Conservation (phyloP, 2,797 vertebrate species). For the Siniperca undulata region DNA sequence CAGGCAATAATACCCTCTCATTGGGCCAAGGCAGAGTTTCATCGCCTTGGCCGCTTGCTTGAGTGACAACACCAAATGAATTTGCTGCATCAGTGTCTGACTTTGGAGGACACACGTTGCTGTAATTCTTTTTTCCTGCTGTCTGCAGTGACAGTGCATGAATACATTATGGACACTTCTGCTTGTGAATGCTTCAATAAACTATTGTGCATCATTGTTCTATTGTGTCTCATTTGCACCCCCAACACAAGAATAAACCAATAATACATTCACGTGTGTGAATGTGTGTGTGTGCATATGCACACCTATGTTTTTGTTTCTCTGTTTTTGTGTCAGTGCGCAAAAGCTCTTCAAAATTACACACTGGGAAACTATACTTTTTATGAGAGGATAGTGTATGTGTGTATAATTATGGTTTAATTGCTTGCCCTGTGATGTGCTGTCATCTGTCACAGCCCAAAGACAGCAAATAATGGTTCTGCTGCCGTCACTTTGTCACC, state of each 20-base stretch:
- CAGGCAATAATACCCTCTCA: constrained; percentile 70
- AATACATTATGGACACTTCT: constrained; percentile 71
- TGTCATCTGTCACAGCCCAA: constrained; percentile 89
- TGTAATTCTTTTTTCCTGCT: constrained; percentile 71
- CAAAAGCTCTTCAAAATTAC: constrained; percentile 65
- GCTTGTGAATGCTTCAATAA: constrained; percentile 68
- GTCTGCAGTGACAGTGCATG: constrained; percentile 75
- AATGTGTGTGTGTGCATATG: not conserved
- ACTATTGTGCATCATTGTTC: constrained; percentile 56
- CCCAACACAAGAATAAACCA: constrained; percentile 31
- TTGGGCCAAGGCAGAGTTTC: constrained; percentile 60
- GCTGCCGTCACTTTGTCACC: constrained; percentile 85
- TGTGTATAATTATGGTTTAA: constrained; percentile 88
- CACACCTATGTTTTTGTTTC: constrained; percentile 40
- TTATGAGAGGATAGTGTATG: constrained; percentile 67
- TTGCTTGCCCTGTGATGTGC: constrained; percentile 87
- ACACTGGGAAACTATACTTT: constrained; percentile 63
- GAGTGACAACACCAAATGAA: constrained; percentile 81
- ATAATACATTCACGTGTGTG: constrained; percentile 12
- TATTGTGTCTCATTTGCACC: constrained; percentile 64
- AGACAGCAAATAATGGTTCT: constrained; percentile 88
- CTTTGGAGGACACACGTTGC: constrained; percentile 77
- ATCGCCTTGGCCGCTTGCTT: constrained; percentile 71
- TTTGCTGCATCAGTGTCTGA: constrained; percentile 81
- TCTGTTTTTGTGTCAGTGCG: constrained; percentile 31